phyloP scores from a whole-genome alignment of 2,888 invertebrate genomes.

The Dolomedes plantarius region DNA sequence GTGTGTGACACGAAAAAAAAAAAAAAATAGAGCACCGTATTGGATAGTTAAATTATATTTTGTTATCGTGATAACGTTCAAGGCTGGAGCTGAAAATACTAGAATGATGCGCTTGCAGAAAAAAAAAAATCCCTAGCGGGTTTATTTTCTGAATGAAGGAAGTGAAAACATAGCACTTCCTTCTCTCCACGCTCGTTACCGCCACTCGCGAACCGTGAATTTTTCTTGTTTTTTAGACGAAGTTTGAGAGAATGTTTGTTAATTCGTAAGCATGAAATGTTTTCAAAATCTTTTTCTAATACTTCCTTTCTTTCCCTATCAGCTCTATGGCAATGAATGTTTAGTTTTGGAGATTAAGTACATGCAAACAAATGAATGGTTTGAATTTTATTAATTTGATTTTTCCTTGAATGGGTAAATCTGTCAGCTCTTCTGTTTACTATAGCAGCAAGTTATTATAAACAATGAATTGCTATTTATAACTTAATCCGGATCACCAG shows the following conservation, averaged over 20 bases:
- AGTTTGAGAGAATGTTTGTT: conserved; percentile 40
- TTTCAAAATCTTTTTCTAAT: conserved; percentile 28
- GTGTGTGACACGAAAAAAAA: too few relatives aligned
- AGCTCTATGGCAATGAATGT: background rate
- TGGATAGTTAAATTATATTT: too few relatives aligned
- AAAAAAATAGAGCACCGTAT: too few relatives aligned
- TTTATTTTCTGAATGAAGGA: conserved; percentile 47
- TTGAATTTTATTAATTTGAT: too few relatives aligned
- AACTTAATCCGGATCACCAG: too few relatives aligned
- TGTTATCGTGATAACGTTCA: too few relatives aligned
- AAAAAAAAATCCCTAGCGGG: background rate
- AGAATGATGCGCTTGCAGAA: too few relatives aligned
- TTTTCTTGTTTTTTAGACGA: conserved; percentile 10
- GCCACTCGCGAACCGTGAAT: conserved; percentile 52
- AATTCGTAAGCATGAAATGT: conserved; percentile 52
- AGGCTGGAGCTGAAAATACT: too few relatives aligned
- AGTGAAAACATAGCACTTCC: conserved; percentile 49
- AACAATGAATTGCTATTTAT: too few relatives aligned
- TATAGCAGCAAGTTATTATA: too few relatives aligned
- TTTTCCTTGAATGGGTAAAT: too few relatives aligned
- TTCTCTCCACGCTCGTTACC: conserved; percentile 56
- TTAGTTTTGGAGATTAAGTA: background rate
- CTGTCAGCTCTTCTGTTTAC: too few relatives aligned
- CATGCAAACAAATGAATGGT: background rate
- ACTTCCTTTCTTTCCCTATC: background rate